Evolutionary conservation across 2,888 invertebrate genomes (phyloP).

Genomic region (Xylota sylvarum): DNA sequence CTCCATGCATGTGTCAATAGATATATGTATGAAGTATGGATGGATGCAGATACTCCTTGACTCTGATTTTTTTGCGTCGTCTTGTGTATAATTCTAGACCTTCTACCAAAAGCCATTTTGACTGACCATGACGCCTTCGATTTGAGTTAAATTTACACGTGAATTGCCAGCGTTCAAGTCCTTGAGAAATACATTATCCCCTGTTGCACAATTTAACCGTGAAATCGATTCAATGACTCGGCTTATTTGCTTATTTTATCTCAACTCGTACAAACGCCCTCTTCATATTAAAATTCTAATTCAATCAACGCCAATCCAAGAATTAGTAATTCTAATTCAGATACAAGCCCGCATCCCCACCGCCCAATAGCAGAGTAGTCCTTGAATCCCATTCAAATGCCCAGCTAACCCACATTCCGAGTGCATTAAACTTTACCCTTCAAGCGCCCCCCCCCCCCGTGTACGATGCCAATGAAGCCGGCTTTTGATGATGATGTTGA

Average conservation of each 20-base stretch:
- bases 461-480: constrained; percentile 52
- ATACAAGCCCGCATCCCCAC: constrained; percentile 8
- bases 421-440: constrained; percentile 74
- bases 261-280: not conserved
- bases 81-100: too few species aligned
- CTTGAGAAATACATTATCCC: not conserved
- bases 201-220: constrained; percentile 6
- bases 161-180: not conserved
- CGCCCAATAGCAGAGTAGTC: not conserved
- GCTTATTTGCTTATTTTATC: not conserved
- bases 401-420: constrained; percentile 67
- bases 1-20: too few species aligned
- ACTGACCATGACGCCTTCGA: too few species aligned
- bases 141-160: too few species aligned
- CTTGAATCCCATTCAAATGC: constrained; percentile 48
- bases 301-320: constrained; percentile 49
- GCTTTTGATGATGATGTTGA: constrained; percentile 51
- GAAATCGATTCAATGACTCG: constrained; percentile 14
- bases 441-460: constrained; percentile 1
- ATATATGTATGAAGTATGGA: too few species aligned
- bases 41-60: too few species aligned
- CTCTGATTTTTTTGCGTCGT: too few species aligned
- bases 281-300: constrained; percentile 33
- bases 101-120: too few species aligned
- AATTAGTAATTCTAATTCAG: constrained; percentile 63